These are phyloP conservation scores for Ceyx cyanopectus DNA, from an alignment of 2,113 vertebrate species.

Conservation along the genomic window DNA sequence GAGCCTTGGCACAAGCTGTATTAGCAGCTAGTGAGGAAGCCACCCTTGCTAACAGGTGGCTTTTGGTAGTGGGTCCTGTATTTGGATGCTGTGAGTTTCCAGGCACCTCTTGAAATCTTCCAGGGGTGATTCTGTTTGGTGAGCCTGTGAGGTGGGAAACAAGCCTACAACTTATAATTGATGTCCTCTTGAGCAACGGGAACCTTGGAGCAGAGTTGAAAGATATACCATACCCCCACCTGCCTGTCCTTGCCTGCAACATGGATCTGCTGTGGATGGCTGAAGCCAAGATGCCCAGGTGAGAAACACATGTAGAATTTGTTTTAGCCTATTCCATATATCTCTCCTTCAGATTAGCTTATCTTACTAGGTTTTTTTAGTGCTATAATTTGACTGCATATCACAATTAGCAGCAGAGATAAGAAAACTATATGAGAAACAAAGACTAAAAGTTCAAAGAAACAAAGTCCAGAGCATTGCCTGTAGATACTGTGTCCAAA, in stretches of 20 bases:
- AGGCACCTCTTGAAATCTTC: background rate
- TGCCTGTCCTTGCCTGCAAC: conserved; percentile 94
- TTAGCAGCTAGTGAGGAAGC: too few relatives aligned
- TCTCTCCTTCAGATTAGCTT: background rate
- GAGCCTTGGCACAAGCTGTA: background rate
- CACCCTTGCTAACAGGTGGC: background rate
- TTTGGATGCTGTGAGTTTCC: background rate
- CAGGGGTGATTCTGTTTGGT: conserved; percentile 92
- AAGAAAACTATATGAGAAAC: background rate
- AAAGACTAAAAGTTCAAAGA: background rate
- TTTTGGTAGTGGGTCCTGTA: background rate
- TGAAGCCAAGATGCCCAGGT: conserved; percentile 96
- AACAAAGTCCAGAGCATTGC: background rate
- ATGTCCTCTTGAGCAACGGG: conserved; percentile 90
- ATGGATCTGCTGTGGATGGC: conserved; percentile 99
- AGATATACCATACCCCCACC: conserved; percentile 85
- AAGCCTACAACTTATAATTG: conserved; percentile 90
- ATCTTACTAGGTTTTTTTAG: background rate
- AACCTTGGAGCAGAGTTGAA: conserved; percentile 76
- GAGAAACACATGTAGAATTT: background rate
- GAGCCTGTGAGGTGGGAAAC: conserved; percentile 98
- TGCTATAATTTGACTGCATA: background rate
- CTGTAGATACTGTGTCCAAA: background rate
- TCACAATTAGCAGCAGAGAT: background rate
- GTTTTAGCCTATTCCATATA: background rate